phyloP scores from a whole-genome alignment of 2,888 invertebrate species.

The Platycnemis pennipes region DNA sequence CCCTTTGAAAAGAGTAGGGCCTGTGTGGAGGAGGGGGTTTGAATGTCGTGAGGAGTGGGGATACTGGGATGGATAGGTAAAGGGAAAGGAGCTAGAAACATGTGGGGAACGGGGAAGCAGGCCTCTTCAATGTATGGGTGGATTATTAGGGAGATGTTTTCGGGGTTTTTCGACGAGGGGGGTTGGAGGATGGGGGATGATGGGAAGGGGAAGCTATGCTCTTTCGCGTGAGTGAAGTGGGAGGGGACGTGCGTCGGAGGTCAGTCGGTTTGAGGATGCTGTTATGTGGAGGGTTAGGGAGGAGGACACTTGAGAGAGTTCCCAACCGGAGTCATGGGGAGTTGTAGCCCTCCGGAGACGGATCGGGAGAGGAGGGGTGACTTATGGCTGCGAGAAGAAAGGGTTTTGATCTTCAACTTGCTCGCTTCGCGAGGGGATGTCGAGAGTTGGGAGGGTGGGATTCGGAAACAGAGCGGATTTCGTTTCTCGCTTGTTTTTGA shows the following conservation, averaged over 20 bases:
- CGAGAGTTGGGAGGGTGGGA: not conserved
- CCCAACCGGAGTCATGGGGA: too few relatives aligned
- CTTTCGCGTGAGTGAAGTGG: not conserved
- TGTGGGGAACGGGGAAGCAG: not conserved
- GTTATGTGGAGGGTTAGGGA: not conserved
- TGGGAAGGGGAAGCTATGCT: not conserved
- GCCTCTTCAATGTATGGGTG: not conserved
- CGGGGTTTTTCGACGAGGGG: not conserved
- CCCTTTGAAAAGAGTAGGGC: slow-evolving; percentile 8
- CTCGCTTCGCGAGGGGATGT: too few relatives aligned
- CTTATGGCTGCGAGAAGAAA: too few relatives aligned
- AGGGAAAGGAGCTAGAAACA: not conserved
- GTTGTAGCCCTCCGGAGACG: too few relatives aligned
- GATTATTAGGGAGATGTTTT: not conserved
- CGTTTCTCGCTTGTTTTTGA: not conserved
- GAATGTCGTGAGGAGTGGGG: not conserved
- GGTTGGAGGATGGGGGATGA: not conserved
- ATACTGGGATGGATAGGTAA: not conserved
- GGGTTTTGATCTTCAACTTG: too few relatives aligned
- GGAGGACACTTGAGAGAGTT: not conserved
- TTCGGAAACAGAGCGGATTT: not conserved
- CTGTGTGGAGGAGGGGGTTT: not conserved
- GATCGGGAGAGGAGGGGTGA: too few relatives aligned
- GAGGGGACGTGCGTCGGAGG: not conserved
- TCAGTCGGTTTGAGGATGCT: not conserved